Conservation (phyloP, 2,113 vertebrate genomes). For the Cichladusa arquata region DNA sequence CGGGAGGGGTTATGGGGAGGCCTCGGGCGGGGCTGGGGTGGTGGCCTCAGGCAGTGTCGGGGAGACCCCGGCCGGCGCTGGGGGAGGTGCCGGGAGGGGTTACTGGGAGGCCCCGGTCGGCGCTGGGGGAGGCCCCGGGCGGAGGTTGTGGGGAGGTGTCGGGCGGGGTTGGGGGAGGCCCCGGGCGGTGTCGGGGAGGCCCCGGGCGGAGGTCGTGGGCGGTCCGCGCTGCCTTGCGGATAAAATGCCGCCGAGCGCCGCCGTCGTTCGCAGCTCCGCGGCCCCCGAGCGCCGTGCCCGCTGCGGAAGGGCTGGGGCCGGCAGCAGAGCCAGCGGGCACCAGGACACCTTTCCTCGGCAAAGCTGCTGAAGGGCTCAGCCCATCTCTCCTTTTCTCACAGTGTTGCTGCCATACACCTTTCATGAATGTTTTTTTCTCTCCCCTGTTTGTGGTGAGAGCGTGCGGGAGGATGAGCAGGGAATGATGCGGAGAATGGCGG, state of each 20-base stretch:
- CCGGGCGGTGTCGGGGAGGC: too few species aligned
- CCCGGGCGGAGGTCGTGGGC: too few species aligned
- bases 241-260: too few species aligned
- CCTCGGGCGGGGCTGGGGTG: rapidly evolving
- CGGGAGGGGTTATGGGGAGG: too few species aligned
- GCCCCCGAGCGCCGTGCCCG: rapidly evolving
- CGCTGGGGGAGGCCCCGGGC: rapidly evolving
- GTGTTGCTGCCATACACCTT: rapidly evolving
- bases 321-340: background rate
- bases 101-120: background rate
- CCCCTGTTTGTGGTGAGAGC: rapidly evolving
- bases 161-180: rapidly evolving
- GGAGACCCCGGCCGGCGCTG: rapidly evolving
- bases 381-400: rapidly evolving
- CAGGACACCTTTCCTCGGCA: background rate
- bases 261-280: rapidly evolving
- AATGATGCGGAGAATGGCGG: background rate
- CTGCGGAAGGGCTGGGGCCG: background rate
- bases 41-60: background rate
- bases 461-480: background rate
- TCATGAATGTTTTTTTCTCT: rapidly evolving
- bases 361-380: background rate
- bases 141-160: rapidly evolving
- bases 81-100: too few species aligned
- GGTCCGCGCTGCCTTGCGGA: too few species aligned